Percentiles rank a stretch among this genome's conserved stretches.
phyloP scores from a whole-genome alignment of 1,140 invertebrate genomes.

The Prorops nasuta region DNA sequence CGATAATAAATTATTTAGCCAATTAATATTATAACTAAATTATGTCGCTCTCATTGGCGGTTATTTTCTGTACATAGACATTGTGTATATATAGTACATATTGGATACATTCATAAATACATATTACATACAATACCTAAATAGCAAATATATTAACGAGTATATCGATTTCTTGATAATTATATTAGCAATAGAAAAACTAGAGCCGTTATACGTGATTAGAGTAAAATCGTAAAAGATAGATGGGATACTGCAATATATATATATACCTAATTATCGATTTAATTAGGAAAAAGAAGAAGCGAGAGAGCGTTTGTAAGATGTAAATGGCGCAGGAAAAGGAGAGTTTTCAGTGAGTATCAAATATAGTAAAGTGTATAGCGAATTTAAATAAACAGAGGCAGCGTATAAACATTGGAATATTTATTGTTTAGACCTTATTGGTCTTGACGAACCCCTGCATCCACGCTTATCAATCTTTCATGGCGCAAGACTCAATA shows the following conservation, averaged over 20 bases:
- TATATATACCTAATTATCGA: conserved; percentile 53
- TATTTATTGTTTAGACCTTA: too few species aligned
- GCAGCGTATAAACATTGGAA: too few species aligned
- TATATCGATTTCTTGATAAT: conserved; percentile 33
- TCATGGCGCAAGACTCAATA: too few species aligned
- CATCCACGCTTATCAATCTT: too few species aligned
- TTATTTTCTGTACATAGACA: too few species aligned
- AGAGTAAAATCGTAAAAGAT: conserved; percentile 38
- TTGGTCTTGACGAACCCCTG: too few species aligned
- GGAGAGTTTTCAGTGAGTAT: too few species aligned
- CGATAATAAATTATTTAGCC: conserved; percentile 50
- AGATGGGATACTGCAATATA: conserved; percentile 57
- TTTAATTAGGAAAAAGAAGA: conserved; percentile 51
- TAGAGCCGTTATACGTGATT: conserved; percentile 40
- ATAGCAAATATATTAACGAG: too few species aligned
- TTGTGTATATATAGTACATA: too few species aligned
- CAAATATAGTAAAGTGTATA: conserved; percentile 49
- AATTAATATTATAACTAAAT: conserved; percentile 42
- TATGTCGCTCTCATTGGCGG: too few species aligned
- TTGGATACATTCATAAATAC: too few species aligned
- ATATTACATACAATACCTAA: too few species aligned
- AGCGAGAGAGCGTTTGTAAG: conserved; percentile 47
- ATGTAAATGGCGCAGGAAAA: conserved; percentile 33
- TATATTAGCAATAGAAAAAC: conserved; percentile 31
- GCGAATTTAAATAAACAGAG: conserved; percentile 52